Base-by-base conservation (phyloP, 2,797 vertebrate species). In the Myotis vivesi region DNA sequence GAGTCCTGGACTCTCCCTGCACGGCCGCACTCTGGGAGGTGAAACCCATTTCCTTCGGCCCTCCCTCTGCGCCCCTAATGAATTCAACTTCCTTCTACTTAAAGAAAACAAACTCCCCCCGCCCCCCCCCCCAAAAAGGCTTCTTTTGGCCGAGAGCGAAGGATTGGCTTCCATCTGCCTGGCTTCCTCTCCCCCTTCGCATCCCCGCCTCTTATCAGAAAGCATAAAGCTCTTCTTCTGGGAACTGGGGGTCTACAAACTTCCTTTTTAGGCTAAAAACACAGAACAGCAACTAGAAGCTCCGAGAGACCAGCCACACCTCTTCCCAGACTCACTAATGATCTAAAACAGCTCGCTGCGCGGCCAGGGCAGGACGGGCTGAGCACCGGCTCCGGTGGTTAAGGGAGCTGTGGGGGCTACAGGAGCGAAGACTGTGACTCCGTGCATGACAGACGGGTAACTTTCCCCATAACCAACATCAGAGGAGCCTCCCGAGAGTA, bases 241-340 rank as follows among this genome's bases (percentile, higher is more conserved):
- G 81, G 76, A 44, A 80, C 49, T 20, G 28, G 44, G 83, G 89
- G 87, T 55, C 88, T 1, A 28, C 33, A 68, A 44, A 94, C 86
- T 94, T 94, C 94, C 92, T 91, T 94, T 92, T 94, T 77, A 89
- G 91, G 87, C 66, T 68, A 92, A 94, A 94, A 94, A 91, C 53
- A 81, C 57, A 83, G 88, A 92, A 92, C 46, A 28, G 57, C 57
- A 83, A 82, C 80, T 1, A 75, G 3, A 46, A 25, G 59, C 69
- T 62, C 75, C 41, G 38, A 80, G 51, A 92, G 94, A 57, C n/a
- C 41, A 90, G 64, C 51, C 88, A 59, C 38, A 44, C 33, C 41
- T 59, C 73, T 46, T 77, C 55, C 9, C n/a, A 66, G 3, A 33
- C 77, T 51, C 12, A 17, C 46, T 72, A 41, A 57, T 83, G 72